Evolutionary conservation across 2,797 vertebrate genomes (phyloP), one percentile per base, ranked within the genome.

Genomic region (Acipenser transmontanus): DNA sequence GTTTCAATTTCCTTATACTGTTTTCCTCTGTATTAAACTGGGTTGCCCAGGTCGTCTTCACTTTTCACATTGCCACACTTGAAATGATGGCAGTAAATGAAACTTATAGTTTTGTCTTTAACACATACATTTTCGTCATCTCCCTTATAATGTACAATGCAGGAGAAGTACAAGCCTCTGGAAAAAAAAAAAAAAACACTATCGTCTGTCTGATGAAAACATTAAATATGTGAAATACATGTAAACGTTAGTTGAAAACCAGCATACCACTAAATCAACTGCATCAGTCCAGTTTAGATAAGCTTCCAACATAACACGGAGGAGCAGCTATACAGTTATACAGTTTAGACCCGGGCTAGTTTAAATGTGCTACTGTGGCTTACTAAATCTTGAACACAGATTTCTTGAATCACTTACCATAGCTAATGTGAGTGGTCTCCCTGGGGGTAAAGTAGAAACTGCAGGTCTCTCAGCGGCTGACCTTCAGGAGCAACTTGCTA

Each of bases 11-110:
- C 34, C 34, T 17, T 17, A 17, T 34, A 34, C 66, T 52, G 20
- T 70, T 34, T 71, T 64, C 77, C 70, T 64, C 65, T 68, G 8
- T 1, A 67, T 63, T 65, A 63, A 66, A 14, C 67, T 66, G 69
- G 61, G 78, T 68, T 73, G 65, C 71, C 71, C 1, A 6, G 60
- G 56, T 34, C 4, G 34, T 70, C 54, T 59, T 34, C 34, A 34
- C 34, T 66, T 65, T 14, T 57, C 63, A 74, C 73, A 81, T 78
- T 79, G 68, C 71, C 65, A 20, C 54, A 70, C 65, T 73, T 76
- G 63, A 77, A 71, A 54, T 8, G 47, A 61, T 70, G 64, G 69
- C 77, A 77, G 54, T n/a, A 61, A 67, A 63, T 54, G 63, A 17
- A 56, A 72, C 68, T 77, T 76, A 73, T 60, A 72, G 66, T 73